phyloP scores from a whole-genome alignment of 2,797 vertebrate species.

The Mormyrus proboscirostris region DNA sequence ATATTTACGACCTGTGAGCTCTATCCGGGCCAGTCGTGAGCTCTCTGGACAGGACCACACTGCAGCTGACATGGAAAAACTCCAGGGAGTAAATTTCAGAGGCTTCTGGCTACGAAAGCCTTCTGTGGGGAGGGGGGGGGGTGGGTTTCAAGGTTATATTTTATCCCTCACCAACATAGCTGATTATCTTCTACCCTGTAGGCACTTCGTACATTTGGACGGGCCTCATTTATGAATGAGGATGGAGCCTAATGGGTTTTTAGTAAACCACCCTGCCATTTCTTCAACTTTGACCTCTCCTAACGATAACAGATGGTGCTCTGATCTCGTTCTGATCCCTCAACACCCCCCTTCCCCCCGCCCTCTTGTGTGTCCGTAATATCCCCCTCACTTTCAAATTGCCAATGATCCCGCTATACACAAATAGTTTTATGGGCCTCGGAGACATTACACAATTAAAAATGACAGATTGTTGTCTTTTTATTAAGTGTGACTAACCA shows the following conservation, averaged over 20 bases:
- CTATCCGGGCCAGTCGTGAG: slow-evolving; percentile 26
- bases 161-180: slow-evolving; percentile 56
- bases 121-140: background rate
- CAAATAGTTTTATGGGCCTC: background rate
- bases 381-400: background rate
- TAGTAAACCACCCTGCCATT: background rate
- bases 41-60: slow-evolving; percentile 29
- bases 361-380: background rate
- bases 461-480: slow-evolving; percentile 13
- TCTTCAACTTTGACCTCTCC: background rate
- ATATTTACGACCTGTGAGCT: slow-evolving; percentile 49
- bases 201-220: slow-evolving; percentile 39
- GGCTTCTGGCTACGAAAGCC: slow-evolving; percentile 29
- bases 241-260: slow-evolving; percentile 11
- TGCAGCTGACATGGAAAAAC: slow-evolving; percentile 44
- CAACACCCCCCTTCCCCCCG: too few relatives aligned
- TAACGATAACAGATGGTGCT: slow-evolving; percentile 16
- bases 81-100: slow-evolving; percentile 41
- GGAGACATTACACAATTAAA: slow-evolving; percentile 16
- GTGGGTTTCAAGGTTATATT: slow-evolving; percentile 53
- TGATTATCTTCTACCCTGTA: slow-evolving; percentile 52
- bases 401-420: background rate
- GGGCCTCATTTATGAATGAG: background rate
- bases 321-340: background rate
- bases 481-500: slow-evolving; percentile 23